A percentile compares a stretch with the other conserved stretches of the same genome.
Conservation (phyloP, 2,888 invertebrate genomes). For the Philopedon plagiatum region DNA sequence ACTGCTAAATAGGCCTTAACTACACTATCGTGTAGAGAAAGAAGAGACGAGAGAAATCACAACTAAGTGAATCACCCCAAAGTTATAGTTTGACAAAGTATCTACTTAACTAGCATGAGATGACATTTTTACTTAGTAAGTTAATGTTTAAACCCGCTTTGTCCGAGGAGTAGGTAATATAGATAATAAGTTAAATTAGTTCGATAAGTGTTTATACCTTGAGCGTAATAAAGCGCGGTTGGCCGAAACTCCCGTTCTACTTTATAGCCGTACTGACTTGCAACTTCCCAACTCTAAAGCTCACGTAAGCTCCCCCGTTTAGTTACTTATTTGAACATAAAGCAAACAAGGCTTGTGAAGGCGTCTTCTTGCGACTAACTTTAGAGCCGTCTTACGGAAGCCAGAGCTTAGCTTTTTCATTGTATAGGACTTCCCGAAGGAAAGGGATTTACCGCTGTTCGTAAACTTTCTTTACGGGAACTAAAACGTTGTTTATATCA, state of each 20-base stretch:
- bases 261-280: constrained; percentile 61
- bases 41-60: too few relatives aligned
- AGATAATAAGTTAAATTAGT: constrained; percentile 60
- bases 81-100: constrained; percentile 1
- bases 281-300: constrained; percentile 61
- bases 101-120: background rate
- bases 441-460: constrained; percentile 38
- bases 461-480: constrained; percentile 31
- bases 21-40: too few relatives aligned
- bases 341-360: constrained; percentile 61
- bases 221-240: constrained; percentile 58
- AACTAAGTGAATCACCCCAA: background rate
- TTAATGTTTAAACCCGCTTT: constrained; percentile 22
- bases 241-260: constrained; percentile 59
- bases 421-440: constrained; percentile 38
- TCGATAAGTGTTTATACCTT: constrained; percentile 61
- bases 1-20: too few relatives aligned
- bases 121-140: constrained; percentile 18
- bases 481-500: constrained; percentile 12
- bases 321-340: constrained; percentile 63
- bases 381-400: constrained; percentile 59
- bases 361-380: constrained; percentile 59
- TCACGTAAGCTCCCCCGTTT: constrained; percentile 63
- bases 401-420: constrained; percentile 46
- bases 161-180: constrained; percentile 24